Conservation (phyloP, 2,797 vertebrate genomes). For the Sarcoramphus papa region DNA sequence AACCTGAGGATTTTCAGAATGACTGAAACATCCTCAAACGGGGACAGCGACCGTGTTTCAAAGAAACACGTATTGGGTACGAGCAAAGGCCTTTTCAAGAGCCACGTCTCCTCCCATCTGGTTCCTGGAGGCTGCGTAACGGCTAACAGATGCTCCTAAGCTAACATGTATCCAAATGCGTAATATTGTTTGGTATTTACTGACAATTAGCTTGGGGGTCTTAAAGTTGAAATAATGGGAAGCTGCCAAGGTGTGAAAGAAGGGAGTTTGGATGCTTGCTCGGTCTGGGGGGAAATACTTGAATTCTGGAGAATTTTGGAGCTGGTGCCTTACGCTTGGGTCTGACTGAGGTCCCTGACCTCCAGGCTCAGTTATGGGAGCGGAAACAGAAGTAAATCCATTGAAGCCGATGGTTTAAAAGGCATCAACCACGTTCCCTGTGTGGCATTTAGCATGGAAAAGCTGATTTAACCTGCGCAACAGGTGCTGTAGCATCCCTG, state of each 20-base stretch:
- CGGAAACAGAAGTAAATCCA: rapidly evolving
- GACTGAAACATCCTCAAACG: rapidly evolving
- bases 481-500: rapidly evolving
- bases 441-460: rapidly evolving
- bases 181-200: neutral
- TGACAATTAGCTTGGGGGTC: neutral
- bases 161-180: neutral
- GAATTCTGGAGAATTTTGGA: neutral
- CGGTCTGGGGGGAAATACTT: neutral
- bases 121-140: neutral
- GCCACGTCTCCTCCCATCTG: neutral
- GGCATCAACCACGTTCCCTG: neutral
- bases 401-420: rapidly evolving
- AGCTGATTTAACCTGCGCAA: rapidly evolving
- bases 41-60: rapidly evolving
- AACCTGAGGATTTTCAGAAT: neutral
- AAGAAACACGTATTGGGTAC: rapidly evolving
- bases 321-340: neutral
- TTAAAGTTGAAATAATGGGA: neutral
- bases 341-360: neutral
- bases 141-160: neutral
- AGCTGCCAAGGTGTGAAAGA: neutral
- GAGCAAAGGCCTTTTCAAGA: neutral
- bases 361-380: neutral
- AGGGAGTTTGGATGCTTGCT: neutral